Percentiles rank a stretch among this genome's conserved stretches.
Evolutionary conservation across 2,888 invertebrate species (phyloP).

Genomic region (Campoplex nolae): DNA sequence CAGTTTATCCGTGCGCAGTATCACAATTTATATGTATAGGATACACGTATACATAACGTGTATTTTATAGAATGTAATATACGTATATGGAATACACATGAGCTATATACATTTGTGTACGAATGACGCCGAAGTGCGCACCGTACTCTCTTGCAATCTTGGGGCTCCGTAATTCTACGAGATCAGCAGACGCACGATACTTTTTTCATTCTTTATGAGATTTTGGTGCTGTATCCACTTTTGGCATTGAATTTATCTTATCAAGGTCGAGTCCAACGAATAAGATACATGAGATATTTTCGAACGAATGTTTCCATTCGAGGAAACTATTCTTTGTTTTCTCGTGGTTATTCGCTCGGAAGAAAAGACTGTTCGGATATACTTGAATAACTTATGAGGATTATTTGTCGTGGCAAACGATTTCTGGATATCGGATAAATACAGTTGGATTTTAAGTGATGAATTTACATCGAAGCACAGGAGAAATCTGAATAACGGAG

Average conservation of each 20-base stretch:
- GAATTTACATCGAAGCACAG: too few species aligned
- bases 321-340: slow-evolving; percentile 42
- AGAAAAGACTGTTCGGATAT: not conserved
- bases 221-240: slow-evolving; percentile 1
- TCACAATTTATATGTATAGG: not conserved
- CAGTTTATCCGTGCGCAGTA: slow-evolving; percentile 55
- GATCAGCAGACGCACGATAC: slow-evolving; percentile 15
- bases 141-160: slow-evolving; percentile 55
- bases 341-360: not conserved
- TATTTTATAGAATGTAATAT: not conserved
- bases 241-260: slow-evolving; percentile 71
- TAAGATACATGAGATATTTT: not conserved
- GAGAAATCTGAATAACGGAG: too few species aligned
- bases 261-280: slow-evolving; percentile 75
- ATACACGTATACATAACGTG: not conserved
- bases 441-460: not conserved
- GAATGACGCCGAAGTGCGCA: slow-evolving; percentile 51
- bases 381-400: not conserved
- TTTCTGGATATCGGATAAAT: not conserved
- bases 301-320: slow-evolving; percentile 29
- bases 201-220: slow-evolving; percentile 8
- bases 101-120: too few species aligned
- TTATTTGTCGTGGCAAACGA: not conserved
- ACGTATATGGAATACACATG: not conserved
- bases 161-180: slow-evolving; percentile 45